Conservation (phyloP, 2,888 invertebrate genomes). For the Stenichneumon culpator region DNA sequence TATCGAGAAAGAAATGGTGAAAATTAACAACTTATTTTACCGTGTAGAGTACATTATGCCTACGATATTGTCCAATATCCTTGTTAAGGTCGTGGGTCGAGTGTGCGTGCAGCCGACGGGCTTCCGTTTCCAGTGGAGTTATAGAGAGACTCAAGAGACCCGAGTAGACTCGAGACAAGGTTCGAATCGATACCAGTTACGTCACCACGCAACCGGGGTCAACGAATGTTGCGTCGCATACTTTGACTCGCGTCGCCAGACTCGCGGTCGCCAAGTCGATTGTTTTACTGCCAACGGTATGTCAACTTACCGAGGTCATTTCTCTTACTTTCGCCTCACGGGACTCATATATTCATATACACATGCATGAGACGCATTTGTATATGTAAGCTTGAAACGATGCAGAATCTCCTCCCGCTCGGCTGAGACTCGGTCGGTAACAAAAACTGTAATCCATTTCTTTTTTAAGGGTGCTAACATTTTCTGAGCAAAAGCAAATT, state of each 20-base stretch:
- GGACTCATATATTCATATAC: not conserved
- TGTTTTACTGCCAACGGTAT: conserved; percentile 2
- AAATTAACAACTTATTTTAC: too few relatives aligned
- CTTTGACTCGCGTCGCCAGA: conserved; percentile 22
- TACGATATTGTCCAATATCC: conserved; percentile 7
- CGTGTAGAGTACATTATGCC: not conserved
- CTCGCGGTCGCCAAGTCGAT: conserved; percentile 22
- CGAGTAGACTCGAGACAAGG: conserved; percentile 36
- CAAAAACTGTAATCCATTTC: too few relatives aligned
- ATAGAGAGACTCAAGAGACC: conserved; percentile 7
- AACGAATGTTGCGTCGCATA: conserved; percentile 43
- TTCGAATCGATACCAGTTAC: conserved; percentile 44
- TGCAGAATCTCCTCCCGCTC: not conserved
- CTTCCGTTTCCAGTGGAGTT: conserved; percentile 12
- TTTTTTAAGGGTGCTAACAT: too few relatives aligned
- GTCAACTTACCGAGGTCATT: not conserved
- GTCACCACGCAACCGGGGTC: conserved; percentile 38
- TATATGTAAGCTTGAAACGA: not conserved
- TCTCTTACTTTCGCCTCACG: not conserved
- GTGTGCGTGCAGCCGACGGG: conserved; percentile 22
- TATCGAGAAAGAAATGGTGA: too few relatives aligned
- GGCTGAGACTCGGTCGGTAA: too few relatives aligned
- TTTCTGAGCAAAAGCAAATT: too few relatives aligned
- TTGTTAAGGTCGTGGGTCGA: conserved; percentile 20
- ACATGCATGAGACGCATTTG: not conserved